Conservation (phyloP, 2,113 vertebrate genomes). For the Microcebus jonahi region DNA sequence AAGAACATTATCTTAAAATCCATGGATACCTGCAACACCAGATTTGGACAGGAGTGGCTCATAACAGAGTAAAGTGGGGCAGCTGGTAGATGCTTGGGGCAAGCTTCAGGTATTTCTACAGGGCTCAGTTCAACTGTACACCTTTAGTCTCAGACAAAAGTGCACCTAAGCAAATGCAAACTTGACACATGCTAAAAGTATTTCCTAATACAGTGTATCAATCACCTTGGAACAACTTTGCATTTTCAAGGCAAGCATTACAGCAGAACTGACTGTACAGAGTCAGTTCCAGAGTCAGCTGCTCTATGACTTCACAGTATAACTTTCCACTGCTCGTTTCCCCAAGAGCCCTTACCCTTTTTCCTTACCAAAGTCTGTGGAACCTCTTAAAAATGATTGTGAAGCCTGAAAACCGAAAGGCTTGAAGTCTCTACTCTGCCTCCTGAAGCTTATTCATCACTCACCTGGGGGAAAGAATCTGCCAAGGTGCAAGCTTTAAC, state of each 20-base stretch:
- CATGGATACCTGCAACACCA: fast-evolving
- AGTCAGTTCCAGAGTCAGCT: background rate
- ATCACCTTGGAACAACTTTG: background rate
- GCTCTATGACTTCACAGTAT: background rate
- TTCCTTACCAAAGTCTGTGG: background rate
- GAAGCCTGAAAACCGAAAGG: background rate
- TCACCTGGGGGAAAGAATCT: background rate
- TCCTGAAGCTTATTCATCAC: background rate
- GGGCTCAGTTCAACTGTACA: background rate
- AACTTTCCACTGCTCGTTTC: background rate
- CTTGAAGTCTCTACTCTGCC: background rate
- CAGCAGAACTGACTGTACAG: background rate
- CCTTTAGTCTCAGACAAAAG: background rate
- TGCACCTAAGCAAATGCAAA: background rate
- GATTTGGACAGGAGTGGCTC: background rate
- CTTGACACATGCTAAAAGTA: background rate
- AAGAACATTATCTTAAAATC: background rate
- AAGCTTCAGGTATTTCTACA: background rate
- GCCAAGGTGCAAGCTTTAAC: background rate
- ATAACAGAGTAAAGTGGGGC: background rate
- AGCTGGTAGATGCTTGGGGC: too few relatives aligned
- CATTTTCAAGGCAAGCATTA: background rate
- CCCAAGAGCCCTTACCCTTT: background rate
- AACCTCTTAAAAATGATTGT: background rate
- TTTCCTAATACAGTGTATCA: background rate